Percentiles rank a stretch among this genome's conserved stretches.
These are phyloP conservation scores for Antrozous pallidus DNA, from an alignment of 2,797 vertebrate species.

Conservation along the genomic window DNA sequence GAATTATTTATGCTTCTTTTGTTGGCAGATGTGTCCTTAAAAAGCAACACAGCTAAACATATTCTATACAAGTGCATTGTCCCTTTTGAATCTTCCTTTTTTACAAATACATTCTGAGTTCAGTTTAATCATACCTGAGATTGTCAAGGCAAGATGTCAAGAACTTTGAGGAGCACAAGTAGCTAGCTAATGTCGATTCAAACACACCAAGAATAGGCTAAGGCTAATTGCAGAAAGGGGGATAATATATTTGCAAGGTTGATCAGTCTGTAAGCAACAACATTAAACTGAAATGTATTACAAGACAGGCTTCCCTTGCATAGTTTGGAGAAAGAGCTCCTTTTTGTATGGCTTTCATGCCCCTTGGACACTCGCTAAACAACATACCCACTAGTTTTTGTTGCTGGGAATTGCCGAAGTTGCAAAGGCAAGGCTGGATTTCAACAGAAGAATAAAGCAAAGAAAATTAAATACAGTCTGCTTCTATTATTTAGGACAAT, in stretches of 20 bases:
- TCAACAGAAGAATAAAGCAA: constrained; percentile 34
- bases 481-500: constrained; percentile 25
- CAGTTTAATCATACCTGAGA: not conserved
- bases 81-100: not conserved
- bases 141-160: not conserved
- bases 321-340: not conserved
- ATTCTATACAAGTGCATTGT: not conserved
- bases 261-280: not conserved
- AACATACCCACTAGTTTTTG: not conserved
- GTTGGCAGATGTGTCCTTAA: not conserved
- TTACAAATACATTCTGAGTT: not conserved
- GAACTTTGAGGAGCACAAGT: not conserved
- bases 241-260: not conserved
- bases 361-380: not conserved
- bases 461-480: not conserved
- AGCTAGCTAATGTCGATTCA: not conserved
- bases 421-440: constrained; percentile 18
- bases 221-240: not conserved
- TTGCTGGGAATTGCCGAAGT: not conserved
- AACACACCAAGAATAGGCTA: not conserved
- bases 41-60: not conserved
- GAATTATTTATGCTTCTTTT: constrained; percentile 43
- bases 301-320: not conserved
- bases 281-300: not conserved
- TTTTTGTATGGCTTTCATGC: not conserved